These are phyloP conservation scores for Lophius americanus DNA, from an alignment of 2,797 vertebrate species.

Conservation along the genomic window DNA sequence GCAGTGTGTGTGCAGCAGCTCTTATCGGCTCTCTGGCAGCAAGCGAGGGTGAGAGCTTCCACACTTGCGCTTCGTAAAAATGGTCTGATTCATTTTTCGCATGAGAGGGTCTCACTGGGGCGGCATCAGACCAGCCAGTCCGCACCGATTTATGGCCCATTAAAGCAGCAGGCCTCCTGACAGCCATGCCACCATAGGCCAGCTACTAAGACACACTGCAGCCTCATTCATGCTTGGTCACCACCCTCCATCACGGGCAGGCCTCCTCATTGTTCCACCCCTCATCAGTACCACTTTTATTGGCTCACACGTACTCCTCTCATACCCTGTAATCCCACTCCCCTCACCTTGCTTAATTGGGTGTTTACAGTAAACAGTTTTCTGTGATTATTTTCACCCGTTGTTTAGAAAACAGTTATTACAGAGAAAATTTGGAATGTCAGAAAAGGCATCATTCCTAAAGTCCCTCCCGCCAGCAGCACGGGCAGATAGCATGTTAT, in stretches of 20 bases:
- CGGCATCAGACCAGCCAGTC: constrained; percentile 85
- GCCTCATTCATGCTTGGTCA: constrained; percentile 70
- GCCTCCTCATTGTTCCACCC: constrained; percentile 71
- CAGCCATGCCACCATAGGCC: constrained; percentile 74
- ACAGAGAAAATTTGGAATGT: too few species aligned
- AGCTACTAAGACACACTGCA: constrained; percentile 71
- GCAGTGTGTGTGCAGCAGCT: constrained; percentile 78
- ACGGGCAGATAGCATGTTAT: constrained; percentile 18
- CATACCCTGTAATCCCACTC: constrained; percentile 57
- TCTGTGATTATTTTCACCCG: constrained; percentile 29
- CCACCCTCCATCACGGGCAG: constrained; percentile 61
- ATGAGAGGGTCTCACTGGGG: constrained; percentile 93
- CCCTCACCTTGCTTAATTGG: constrained; percentile 36
- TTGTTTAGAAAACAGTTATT: constrained; percentile 16
- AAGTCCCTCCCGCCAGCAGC: constrained; percentile 22
- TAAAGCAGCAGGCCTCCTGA: constrained; percentile 93
- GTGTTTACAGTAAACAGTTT: constrained; percentile 28
- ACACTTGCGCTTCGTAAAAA: constrained; percentile 88
- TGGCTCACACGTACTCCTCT: constrained; percentile 67
- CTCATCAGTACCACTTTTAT: constrained; percentile 69
- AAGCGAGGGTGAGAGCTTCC: constrained; percentile 76
- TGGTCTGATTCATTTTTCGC: constrained; percentile 94
- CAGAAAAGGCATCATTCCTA: constrained; percentile 27
- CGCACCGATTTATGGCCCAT: constrained; percentile 98
- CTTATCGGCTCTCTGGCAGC: constrained; percentile 89